Conservation (phyloP, 2,113 vertebrate species). For the Pseudonaja textilis region DNA sequence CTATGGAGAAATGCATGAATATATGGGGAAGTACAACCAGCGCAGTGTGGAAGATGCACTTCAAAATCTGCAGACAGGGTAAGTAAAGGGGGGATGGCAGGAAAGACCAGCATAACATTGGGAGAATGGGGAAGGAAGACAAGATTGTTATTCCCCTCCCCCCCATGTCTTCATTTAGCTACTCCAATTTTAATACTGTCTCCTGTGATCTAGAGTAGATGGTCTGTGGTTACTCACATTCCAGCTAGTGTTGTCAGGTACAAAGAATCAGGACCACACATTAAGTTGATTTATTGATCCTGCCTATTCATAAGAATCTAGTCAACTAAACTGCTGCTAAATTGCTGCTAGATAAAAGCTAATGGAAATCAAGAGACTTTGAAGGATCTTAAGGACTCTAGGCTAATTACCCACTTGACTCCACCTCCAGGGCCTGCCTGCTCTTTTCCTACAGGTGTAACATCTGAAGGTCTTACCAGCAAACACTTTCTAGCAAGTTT, state of each 20-base stretch:
- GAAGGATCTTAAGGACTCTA: background rate
- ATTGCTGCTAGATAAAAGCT: background rate
- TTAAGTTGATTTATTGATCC: no score
- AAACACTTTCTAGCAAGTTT: background rate
- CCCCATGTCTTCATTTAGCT: background rate
- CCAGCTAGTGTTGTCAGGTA: background rate
- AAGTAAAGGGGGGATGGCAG: slow-evolving; percentile 32
- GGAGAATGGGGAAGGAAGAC: fast-evolving
- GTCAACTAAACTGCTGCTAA: background rate
- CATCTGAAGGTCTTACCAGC: background rate
- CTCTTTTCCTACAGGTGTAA: background rate
- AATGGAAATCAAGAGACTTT: background rate
- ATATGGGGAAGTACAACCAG: slow-evolving; percentile 95
- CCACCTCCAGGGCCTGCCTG: background rate
- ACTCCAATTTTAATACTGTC: background rate
- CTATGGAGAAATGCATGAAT: slow-evolving; percentile 92
- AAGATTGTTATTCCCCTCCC: background rate
- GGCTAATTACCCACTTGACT: background rate
- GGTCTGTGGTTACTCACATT: background rate
- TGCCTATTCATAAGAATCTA: background rate
- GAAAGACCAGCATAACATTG: background rate
- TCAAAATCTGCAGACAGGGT: slow-evolving; percentile 88
- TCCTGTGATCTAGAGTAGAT: background rate
- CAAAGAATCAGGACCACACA: background rate
- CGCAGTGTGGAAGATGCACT: slow-evolving; percentile 89